Base-by-base conservation (phyloP, 2,797 vertebrate species). In the Pagetopsis macropterus region DNA sequence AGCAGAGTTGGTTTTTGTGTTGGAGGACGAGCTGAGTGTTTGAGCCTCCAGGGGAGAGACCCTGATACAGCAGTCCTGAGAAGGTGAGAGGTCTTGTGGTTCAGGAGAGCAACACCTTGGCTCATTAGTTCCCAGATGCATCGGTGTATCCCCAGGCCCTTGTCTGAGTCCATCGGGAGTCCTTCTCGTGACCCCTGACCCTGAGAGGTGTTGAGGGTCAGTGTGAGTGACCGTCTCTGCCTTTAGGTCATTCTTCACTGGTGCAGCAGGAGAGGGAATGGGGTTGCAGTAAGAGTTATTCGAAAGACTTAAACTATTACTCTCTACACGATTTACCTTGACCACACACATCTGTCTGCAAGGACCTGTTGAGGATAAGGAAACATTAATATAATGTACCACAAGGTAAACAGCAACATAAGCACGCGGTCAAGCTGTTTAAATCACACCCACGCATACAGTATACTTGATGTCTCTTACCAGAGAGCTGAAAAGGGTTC, bases 271-370 rank as follows among this genome's bases (percentile, higher is more conserved):
- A 31, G 74, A 59, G 51, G 78, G 64, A 52, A 52, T 13, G 13
- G 72, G 41, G 61, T 33, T 66, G 57, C 78, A 52, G 59, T 57
- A 44, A 70, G 79, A 46, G 50, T 70, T 76, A 44, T 40, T 86
- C 37, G 91, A 82, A 68, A 88, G 71, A 31, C 65, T 82, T 77
- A 94, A 70, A 67, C 72, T 69, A 72, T 93, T 85, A 61, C 91
- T 90, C 82, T 94, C 89, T 1, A 94, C 92, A 17, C 94, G 87
- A 72, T 94, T 95, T 54, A 95, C 94, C 74, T 94, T 96, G 56
- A 95, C 94, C 33, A 95, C 93, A 84, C 94, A 95, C 89, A 94
- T 93, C 87, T 95, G 94, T 70, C 91, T 88, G 84, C 93, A 94
- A 55, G 92, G 79, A 88, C 92, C 93, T 91, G 91, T 65, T 10